Conservation (phyloP, 2,888 invertebrate species). For the Laothoe populi region DNA sequence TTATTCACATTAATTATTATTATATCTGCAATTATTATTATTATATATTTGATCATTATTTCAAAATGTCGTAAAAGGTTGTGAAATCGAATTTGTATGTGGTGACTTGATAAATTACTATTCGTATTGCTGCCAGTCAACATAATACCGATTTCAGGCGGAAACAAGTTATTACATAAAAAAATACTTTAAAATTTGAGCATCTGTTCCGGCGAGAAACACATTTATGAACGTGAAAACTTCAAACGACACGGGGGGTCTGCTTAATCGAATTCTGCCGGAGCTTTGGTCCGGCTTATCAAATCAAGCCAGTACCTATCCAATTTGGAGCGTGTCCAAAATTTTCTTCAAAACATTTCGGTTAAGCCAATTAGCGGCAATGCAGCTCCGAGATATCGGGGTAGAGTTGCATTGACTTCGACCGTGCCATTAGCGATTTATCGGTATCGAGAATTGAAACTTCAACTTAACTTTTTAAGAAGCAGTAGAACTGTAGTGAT, state of each 20-base stretch:
- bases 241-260: constrained; percentile 28
- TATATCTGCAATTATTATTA: too few relatives aligned
- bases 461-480: too few relatives aligned
- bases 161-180: neutral
- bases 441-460: neutral
- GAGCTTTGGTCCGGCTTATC: constrained; percentile 50
- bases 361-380: constrained; percentile 22
- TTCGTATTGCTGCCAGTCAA: too few relatives aligned
- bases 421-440: constrained; percentile 8
- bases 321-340: constrained; percentile 43
- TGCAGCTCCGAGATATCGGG: constrained; percentile 22
- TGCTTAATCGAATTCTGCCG: constrained; percentile 57
- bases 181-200: constrained; percentile 14
- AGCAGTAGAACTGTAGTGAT: neutral
- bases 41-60: too few relatives aligned
- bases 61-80: too few relatives aligned
- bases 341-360: constrained; percentile 36
- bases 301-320: constrained; percentile 42
- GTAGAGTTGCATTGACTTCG: constrained; percentile 10
- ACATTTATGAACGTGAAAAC: constrained; percentile 29
- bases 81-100: too few relatives aligned
- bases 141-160: too few relatives aligned
- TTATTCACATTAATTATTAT: too few relatives aligned
- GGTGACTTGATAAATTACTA: too few relatives aligned
- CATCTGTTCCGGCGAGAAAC: neutral